A percentile compares a stretch with the other conserved stretches of the same genome.
Conservation (phyloP, 2,113 vertebrate genomes). For the Charadrius vociferus region DNA sequence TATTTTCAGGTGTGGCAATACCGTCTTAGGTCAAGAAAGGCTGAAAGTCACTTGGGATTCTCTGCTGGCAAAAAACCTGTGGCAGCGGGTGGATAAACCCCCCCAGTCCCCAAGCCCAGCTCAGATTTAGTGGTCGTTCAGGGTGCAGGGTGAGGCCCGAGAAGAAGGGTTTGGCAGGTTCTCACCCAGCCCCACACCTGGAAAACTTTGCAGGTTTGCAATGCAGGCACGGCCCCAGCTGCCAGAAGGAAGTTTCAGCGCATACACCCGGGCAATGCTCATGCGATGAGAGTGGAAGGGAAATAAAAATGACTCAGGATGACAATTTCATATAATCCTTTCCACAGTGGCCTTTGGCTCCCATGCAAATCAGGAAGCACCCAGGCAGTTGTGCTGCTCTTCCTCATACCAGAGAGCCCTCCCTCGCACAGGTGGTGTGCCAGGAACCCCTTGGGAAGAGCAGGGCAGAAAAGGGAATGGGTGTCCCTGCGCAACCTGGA, state of each 20-base stretch:
- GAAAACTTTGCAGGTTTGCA: not conserved
- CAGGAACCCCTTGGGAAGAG: not conserved
- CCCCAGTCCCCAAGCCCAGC: too few species aligned
- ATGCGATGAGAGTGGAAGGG: conserved; percentile 1
- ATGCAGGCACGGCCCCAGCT: not conserved
- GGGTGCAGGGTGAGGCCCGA: not conserved
- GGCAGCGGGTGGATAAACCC: not conserved
- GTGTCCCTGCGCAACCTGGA: not conserved
- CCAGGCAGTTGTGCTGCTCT: not conserved
- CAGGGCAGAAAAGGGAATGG: not conserved
- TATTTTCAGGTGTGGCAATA: fast-evolving
- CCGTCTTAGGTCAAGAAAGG: not conserved
- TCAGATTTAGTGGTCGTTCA: not conserved
- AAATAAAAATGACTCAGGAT: conserved; percentile 55
- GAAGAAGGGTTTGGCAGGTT: not conserved
- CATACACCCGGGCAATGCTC: not conserved
- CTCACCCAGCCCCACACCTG: not conserved
- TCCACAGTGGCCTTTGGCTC: conserved; percentile 31
- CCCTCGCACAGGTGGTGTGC: not conserved
- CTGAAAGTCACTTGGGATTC: not conserved
- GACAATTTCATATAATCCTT: conserved; percentile 45
- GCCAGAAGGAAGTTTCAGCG: conserved; percentile 13
- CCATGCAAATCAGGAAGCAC: conserved; percentile 26
- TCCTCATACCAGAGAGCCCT: not conserved
- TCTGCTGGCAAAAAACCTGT: not conserved